Evolutionary conservation across 1,140 invertebrate species (phyloP).

Genomic region (Thrips palmi): DNA sequence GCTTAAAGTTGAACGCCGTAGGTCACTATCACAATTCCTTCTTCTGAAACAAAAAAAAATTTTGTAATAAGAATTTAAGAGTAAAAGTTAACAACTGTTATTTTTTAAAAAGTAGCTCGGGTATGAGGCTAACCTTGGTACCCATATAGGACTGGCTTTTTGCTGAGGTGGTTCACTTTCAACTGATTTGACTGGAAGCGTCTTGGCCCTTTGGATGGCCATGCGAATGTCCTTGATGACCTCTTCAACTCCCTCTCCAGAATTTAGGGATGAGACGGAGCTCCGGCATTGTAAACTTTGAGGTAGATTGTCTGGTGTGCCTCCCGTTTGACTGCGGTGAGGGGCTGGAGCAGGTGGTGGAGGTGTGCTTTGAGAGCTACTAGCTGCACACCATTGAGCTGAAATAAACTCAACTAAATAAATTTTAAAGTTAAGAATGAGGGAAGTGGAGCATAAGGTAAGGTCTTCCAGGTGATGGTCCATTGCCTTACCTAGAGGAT

Average conservation of each 20-base stretch:
- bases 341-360: constrained; percentile 49
- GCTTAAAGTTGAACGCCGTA: no score
- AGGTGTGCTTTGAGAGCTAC: constrained; percentile 4
- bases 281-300: constrained; percentile 22
- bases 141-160: constrained; percentile 40
- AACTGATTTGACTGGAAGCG: constrained; percentile 32
- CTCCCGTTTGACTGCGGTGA: constrained; percentile 23
- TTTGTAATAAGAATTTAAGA: no score
- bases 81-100: no score
- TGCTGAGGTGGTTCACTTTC: constrained; percentile 27
- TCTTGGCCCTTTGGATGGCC: constrained; percentile 57
- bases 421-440: constrained; percentile 2
- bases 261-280: no score
- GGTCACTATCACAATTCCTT: no score
- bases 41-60: no score
- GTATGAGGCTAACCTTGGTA: constrained; percentile 26
- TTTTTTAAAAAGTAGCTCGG: no score
- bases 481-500: constrained; percentile 17
- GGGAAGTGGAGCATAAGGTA: neutral
- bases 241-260: constrained; percentile 36
- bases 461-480: neutral
- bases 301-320: constrained; percentile 23
- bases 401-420: constrained; percentile 10
- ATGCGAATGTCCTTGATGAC: constrained; percentile 65
- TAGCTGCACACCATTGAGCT: neutral